Evolutionary conservation across 2,797 vertebrate genomes (phyloP), one percentile per base, ranked within the genome.

Genomic region (Crocidura indochinensis): DNA sequence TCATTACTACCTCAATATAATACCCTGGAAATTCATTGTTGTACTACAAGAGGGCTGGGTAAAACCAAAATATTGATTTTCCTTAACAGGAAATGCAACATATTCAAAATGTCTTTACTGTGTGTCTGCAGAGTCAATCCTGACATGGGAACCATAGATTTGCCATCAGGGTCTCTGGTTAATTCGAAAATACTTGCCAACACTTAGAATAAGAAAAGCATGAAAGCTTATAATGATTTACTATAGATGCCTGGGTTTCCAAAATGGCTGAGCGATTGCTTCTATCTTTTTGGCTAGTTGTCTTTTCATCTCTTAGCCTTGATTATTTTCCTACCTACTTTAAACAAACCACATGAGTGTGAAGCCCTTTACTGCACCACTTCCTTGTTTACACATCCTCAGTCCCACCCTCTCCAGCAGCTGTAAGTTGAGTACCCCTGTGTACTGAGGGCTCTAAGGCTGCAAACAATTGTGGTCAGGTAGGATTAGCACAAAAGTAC

Each of bases 31-130:
- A 0, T 9, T 53, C 15, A 8, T 9, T 1, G 24, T 29, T 5
- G 14, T 2, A 0, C 9, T 2, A 47, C 11, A 10, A 56, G n/a
- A 7, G 0, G 3, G 8, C 6, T 74, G 53, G 1, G 0, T 20
- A 17, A 71, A 64, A 49, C 67, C 76, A 11, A 7, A 1, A 8
- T 5, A 6, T 24, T 6, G 1, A 22, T 0, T 19, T 19, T 38
- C 4, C 73, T 64, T 20, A 19, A 20, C 6, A 49, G 44, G 49
- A 47, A 69, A 31, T 20, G 26, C 11, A 19, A 38, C 17, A 12
- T 1, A 0, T 29, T 7, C n/a, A 2, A 12, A 15, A 24, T 24
- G n/a, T 47, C 12, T 24, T 17, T 14, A 8, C 22, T 19, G 60
- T 24, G 60, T 62, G 60, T 7, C 60, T 19, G 19, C 17, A 27